Evolutionary conservation across 2,113 vertebrate species (phyloP), one percentile per base, ranked within the genome.

Genomic region (Rynchops niger): DNA sequence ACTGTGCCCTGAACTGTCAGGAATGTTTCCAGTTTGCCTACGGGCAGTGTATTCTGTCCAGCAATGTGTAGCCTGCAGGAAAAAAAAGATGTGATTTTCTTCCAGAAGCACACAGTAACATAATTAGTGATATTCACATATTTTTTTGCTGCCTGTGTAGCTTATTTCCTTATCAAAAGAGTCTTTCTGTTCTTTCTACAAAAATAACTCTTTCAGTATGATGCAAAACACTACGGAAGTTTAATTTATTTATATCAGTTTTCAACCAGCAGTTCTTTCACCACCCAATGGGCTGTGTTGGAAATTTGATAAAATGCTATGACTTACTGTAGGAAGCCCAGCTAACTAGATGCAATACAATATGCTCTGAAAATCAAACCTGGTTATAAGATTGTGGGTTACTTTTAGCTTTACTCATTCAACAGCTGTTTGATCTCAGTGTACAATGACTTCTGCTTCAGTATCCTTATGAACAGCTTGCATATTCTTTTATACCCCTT

Each of bases 31-130:
- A 58, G 53, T 91, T 91, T 97, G 90, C 90, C 82, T 67, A 74
- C 67, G 95, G 94, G 81, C 74, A 73, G 42, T 86, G 63, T 71
- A 88, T 95, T 95, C 63, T 67, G 27, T 59, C 22, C 82, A 94
- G 50, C 23, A 82, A 47, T 95, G 69, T 83, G 62, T 70, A 95
- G 59, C 62, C 86, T 94, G 26, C 43, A 84, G n/a, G 61, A 50
- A 47, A 89, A 72, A 77, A 77, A 38, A 34, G 3, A 47, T 1
- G 6, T 85, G 53, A 67, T 84, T 87, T 87, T 30, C 34, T 96
- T 96, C 52, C 58, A 87, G 52, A 71, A 63, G 38, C 11, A 77
- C 4, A 6, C 34, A 73, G 71, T 58, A 67, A 22, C 34, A 65
- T 58, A 74, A 67, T 52, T 73, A 50, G 38, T 65, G 22, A 83